These are phyloP conservation scores for Melanotaenia pygmaea DNA, from an alignment of 2,797 vertebrate species.

Conservation along the genomic window DNA sequence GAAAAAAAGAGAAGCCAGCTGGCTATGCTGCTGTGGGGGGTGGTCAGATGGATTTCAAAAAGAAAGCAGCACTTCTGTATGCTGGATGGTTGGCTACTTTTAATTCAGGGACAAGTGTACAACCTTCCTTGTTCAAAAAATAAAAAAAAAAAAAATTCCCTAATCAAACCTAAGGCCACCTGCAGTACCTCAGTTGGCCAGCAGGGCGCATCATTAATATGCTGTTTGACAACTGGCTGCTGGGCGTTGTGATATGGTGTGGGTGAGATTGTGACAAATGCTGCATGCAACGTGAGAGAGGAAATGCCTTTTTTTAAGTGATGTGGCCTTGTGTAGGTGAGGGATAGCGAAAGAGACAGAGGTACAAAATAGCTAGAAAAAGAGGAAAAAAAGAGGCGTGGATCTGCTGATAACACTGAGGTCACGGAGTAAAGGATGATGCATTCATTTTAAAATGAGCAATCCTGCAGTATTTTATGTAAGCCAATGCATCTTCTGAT, in stretches of 20 bases:
- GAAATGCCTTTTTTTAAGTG: slow-evolving; percentile 39
- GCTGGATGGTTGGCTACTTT: background rate
- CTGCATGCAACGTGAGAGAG: slow-evolving; percentile 1
- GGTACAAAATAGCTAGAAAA: background rate
- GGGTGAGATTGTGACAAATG: slow-evolving; percentile 25
- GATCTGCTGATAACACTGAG: background rate
- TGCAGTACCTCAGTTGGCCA: slow-evolving; percentile 52
- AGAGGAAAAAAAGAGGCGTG: background rate
- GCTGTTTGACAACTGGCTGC: background rate
- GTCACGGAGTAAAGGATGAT: background rate
- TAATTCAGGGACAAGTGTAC: too few species aligned
- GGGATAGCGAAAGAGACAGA: background rate
- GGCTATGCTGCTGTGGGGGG: too few species aligned
- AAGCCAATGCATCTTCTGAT: background rate
- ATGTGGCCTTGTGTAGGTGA: slow-evolving; percentile 45
- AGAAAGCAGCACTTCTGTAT: background rate
- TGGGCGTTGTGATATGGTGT: slow-evolving; percentile 7
- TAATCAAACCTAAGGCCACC: background rate
- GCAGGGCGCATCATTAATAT: slow-evolving; percentile 36
- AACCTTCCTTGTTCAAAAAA: too few species aligned
- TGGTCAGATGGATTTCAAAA: too few species aligned
- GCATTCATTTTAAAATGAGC: background rate
- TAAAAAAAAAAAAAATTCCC: too few species aligned
- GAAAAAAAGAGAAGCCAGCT: too few species aligned
- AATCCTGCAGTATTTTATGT: background rate